Evolutionary conservation across 2,797 vertebrate genomes (phyloP).

Genomic region (Hippocampus kuda): DNA sequence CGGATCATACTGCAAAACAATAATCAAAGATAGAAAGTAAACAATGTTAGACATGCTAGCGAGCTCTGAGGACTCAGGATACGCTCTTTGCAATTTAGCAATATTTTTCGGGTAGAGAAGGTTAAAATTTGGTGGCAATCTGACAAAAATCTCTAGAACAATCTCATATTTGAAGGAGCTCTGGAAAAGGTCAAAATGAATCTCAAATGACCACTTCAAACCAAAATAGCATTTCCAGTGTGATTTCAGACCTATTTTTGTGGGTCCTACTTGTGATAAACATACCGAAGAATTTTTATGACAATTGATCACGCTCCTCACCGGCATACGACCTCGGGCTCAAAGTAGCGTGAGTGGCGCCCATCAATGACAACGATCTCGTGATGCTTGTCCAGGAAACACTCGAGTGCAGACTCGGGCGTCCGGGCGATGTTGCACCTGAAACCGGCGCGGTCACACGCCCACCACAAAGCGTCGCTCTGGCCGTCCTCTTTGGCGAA

Average conservation of each 20-base stretch:
- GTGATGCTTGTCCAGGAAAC: constrained; percentile 90
- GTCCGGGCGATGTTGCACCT: constrained; percentile 81
- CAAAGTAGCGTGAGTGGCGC: constrained; percentile 76
- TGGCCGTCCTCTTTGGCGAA: constrained; percentile 93
- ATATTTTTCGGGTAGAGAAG: neutral
- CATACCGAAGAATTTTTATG: neutral
- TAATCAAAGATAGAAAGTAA: constrained; percentile 10
- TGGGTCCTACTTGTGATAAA: too few relatives aligned
- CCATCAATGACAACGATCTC: constrained; percentile 89
- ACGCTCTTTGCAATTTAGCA: neutral
- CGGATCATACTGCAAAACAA: constrained; percentile 76
- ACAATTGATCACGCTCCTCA: constrained; percentile 43
- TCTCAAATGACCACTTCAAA: too few relatives aligned
- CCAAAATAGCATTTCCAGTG: too few relatives aligned
- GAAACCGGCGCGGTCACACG: constrained; percentile 88
- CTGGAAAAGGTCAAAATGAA: neutral
- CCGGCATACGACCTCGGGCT: constrained; percentile 85
- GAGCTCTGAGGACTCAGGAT: neutral
- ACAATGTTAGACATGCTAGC: neutral
- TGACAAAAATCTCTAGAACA: neutral
- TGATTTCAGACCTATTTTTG: too few relatives aligned
- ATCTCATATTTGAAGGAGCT: neutral
- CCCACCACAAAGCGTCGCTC: constrained; percentile 94
- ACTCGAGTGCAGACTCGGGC: constrained; percentile 82
- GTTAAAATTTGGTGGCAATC: neutral